Percentiles rank a stretch among this genome's conserved stretches.
phyloP scores from a whole-genome alignment of 2,888 invertebrate genomes.

The Lasioglossum leucozonium region DNA sequence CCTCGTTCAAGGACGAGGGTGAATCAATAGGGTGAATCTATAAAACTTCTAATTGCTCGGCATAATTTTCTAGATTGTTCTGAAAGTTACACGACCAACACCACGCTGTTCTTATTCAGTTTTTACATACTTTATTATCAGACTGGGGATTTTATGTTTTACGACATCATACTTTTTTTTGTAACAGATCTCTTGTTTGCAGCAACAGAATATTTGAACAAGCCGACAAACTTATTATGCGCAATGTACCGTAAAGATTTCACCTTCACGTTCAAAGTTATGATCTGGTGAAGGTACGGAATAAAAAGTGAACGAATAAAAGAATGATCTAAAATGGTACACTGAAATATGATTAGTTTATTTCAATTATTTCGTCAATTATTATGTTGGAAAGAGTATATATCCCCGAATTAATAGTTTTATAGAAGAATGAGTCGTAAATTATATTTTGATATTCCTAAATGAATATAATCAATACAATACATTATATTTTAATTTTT shows the following conservation, averaged over 20 bases:
- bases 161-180: neutral
- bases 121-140: neutral
- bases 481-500: neutral
- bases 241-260: neutral
- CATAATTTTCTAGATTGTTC: neutral
- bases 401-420: too few relatives aligned
- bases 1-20: neutral
- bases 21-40: conserved; percentile 2
- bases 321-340: neutral
- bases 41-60: conserved; percentile 3
- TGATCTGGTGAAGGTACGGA: neutral
- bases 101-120: neutral
- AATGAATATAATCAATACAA: too few relatives aligned
- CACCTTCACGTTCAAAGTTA: neutral
- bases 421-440: too few relatives aligned
- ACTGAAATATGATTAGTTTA: neutral
- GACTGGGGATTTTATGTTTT: neutral
- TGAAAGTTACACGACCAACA: neutral
- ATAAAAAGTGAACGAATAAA: neutral
- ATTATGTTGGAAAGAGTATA: neutral
- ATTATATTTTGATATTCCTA: too few relatives aligned
- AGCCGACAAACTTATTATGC: neutral
- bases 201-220: neutral
- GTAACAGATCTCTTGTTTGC: too few relatives aligned
- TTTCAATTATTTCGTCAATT: neutral